Base-by-base conservation (phyloP, 2,888 invertebrate genomes). In the Caradrina kadenii region DNA sequence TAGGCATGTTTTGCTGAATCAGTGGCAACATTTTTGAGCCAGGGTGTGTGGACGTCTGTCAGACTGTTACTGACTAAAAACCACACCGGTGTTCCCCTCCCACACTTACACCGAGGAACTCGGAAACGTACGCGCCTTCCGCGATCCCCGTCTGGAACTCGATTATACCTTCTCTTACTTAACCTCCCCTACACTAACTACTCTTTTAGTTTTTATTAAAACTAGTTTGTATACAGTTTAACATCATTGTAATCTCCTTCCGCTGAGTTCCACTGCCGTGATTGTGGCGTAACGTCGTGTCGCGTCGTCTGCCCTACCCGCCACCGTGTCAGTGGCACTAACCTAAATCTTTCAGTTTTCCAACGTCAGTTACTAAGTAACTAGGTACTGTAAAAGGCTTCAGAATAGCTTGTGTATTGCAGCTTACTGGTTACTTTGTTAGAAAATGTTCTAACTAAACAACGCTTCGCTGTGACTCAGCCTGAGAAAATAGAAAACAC, bases 321-420 rank as follows among this genome's bases (percentile, higher is more conserved):
- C 13, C 39, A 19, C 58, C 13, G 11, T 45, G 49, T n/a, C n/a
- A 35, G 50, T 54, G 17, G 53, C 8, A 2, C 53, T 75, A 78
- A 71, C 78, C 72, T 78, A 35, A 78, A 63, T 71, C 63, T 31
- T 63, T 60, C 49, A 68, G 68, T 31, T 59, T 17, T 50, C 11
- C 48, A 58, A n/a, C 26, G n/a, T 59, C 48, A 21, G 45, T 17
- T 5, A 17, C 66, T 3, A 19, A 26, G 26, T 26, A 2, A 26
- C 26, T 26, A n/a, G n/a, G n/a, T n/a, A 26, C 17, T 26, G 63
- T 31, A 31, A 63, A 73, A 63, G 39, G 63, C 49, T 70, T 69
- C 39, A 17, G 54, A 31, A 22, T 22, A 63, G 8, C 35, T 35
- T 35, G 35, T 35, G 35, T 35, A 35, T 35, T 35, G 35, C 35